Percentiles rank a stretch among this genome's conserved stretches.
phyloP scores from a whole-genome alignment of 2,888 invertebrate species.

The Oscheius onirici region DNA sequence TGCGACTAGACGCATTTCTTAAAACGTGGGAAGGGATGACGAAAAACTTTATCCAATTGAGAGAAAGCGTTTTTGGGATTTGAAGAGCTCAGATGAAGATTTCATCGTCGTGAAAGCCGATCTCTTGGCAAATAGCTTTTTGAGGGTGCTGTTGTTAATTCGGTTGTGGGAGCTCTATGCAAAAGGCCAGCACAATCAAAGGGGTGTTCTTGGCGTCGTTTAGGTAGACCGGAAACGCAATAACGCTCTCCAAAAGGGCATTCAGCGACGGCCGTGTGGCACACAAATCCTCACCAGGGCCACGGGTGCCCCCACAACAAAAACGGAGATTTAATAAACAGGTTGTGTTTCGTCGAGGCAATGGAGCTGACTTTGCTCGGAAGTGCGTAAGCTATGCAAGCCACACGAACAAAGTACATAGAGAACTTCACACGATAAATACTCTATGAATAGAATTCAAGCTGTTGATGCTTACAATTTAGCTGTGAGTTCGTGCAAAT shows the following conservation, averaged over 20 bases:
- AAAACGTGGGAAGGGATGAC: neutral
- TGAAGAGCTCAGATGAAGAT: slow-evolving; percentile 21
- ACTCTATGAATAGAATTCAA: neutral
- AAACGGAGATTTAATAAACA: slow-evolving; percentile 9
- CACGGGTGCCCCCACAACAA: neutral
- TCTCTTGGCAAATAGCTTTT: slow-evolving; percentile 10
- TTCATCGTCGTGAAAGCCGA: slow-evolving; percentile 25
- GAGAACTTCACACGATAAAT: no score
- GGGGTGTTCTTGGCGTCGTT: slow-evolving; percentile 26
- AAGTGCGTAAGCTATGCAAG: no score
- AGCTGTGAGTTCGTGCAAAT: slow-evolving; percentile 33
- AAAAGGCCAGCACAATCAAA: neutral
- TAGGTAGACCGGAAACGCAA: slow-evolving; percentile 33
- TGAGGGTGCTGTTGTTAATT: slow-evolving; percentile 7
- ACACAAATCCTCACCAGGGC: slow-evolving; percentile 11
- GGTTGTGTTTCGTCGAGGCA: neutral
- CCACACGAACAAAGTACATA: no score
- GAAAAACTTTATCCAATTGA: neutral
- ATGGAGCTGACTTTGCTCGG: neutral
- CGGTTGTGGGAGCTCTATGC: neutral
- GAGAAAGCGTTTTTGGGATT: neutral
- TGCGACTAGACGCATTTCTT: neutral
- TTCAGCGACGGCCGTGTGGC: slow-evolving; percentile 17
- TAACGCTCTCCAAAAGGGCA: slow-evolving; percentile 32
- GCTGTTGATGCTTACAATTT: slow-evolving; percentile 2